Evolutionary conservation across 2,888 invertebrate species (phyloP).

Genomic region (Girardia tigrina): DNA sequence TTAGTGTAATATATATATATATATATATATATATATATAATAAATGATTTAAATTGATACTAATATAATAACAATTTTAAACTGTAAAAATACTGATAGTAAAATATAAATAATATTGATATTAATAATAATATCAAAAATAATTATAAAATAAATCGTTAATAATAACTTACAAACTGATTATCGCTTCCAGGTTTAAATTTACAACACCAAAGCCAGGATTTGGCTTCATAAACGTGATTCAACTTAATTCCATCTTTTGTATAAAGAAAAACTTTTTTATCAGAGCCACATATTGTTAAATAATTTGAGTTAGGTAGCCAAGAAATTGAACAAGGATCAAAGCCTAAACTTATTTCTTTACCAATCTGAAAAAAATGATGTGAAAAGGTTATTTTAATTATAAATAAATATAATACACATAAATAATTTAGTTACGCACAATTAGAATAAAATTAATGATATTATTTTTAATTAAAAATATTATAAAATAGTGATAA

Average conservation of each 20-base stretch:
- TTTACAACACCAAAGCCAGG: slow-evolving; percentile 76
- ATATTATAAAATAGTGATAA: no score
- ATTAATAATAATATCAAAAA: background rate
- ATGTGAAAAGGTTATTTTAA: no score
- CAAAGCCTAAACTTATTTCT: slow-evolving; percentile 57
- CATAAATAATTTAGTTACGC: no score
- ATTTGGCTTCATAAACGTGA: slow-evolving; percentile 61
- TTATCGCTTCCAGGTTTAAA: slow-evolving; percentile 56
- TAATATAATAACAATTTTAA: no score
- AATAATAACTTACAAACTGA: slow-evolving; percentile 16
- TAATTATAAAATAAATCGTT: background rate
- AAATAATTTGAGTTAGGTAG: slow-evolving; percentile 66
- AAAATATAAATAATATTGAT: no score
- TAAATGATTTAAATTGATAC: no score
- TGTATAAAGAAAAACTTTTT: slow-evolving; percentile 63
- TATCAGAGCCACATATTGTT: slow-evolving; percentile 66
- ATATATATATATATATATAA: no score
- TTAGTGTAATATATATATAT: no score
- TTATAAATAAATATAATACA: no score
- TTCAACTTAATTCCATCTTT: slow-evolving; percentile 68
- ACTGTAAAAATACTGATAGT: no score
- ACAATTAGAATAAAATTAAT: no score
- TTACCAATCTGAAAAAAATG: slow-evolving; percentile 53
- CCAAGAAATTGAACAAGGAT: slow-evolving; percentile 64
- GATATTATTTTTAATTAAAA: no score